Conservation (phyloP, 2,797 vertebrate genomes). For the Hemibagrus guttatus region DNA sequence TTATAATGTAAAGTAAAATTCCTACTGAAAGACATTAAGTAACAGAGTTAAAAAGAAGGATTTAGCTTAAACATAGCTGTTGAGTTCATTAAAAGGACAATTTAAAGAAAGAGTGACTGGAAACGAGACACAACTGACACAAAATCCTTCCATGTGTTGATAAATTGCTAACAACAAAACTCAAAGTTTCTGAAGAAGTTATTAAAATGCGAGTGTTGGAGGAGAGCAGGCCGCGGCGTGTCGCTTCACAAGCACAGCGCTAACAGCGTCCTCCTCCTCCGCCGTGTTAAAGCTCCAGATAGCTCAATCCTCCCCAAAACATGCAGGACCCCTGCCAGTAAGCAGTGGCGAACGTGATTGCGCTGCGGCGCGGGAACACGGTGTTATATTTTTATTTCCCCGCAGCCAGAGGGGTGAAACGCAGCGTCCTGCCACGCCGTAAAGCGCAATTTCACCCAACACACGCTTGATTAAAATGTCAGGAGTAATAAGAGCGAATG, state of each 20-base stretch:
- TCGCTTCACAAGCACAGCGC: background rate
- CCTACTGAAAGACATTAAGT: background rate
- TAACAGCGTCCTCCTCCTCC: background rate
- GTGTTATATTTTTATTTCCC: slow-evolving; percentile 32
- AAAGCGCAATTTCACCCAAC: slow-evolving; percentile 58
- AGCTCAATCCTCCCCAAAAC: background rate
- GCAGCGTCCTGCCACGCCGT: slow-evolving; percentile 44
- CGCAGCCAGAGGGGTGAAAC: slow-evolving; percentile 23
- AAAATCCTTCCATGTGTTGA: too few relatives aligned
- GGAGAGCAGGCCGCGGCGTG: background rate
- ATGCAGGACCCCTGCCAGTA: slow-evolving; percentile 17
- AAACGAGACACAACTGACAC: too few relatives aligned
- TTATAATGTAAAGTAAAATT: background rate
- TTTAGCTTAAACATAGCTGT: too few relatives aligned
- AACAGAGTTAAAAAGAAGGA: too few relatives aligned
- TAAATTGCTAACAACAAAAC: too few relatives aligned
- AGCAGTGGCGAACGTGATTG: slow-evolving; percentile 37
- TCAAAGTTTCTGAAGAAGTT: too few relatives aligned
- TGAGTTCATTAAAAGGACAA: too few relatives aligned
- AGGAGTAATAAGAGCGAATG: slow-evolving; percentile 56
- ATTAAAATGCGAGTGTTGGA: too few relatives aligned
- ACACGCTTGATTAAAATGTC: slow-evolving; percentile 68
- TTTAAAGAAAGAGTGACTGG: too few relatives aligned
- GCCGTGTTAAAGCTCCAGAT: slow-evolving; percentile 18
- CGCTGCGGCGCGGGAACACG: background rate